Conservation (phyloP, 2,113 vertebrate species). For the Proteles cristata region DNA sequence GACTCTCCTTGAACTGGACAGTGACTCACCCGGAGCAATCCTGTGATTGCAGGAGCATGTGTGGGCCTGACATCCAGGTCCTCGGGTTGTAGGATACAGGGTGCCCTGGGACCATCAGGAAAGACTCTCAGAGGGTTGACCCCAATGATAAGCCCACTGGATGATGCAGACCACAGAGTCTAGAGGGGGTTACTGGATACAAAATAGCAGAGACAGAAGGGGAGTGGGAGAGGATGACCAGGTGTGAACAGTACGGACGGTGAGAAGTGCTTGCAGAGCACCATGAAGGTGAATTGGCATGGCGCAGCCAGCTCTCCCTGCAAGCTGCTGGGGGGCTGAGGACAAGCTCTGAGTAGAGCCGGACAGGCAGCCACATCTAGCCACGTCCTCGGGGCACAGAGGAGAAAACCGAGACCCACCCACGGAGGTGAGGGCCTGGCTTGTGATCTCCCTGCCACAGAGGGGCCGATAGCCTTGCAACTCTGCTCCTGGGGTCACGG, state of each 20-base stretch:
- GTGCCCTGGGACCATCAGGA: not conserved
- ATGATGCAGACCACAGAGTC: not conserved
- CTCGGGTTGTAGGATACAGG: not conserved
- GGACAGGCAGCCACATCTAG: accelerated
- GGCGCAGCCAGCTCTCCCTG: not conserved
- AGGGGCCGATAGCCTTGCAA: accelerated
- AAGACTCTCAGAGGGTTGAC: not conserved
- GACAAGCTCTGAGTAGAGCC: accelerated
- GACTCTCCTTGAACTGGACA: not conserved
- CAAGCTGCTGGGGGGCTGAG: not conserved
- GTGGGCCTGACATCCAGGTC: not conserved
- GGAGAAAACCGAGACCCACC: accelerated
- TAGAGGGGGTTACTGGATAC: not conserved
- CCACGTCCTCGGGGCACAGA: not conserved
- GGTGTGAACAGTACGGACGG: not conserved
- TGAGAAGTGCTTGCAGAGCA: not conserved
- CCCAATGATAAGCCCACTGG: not conserved
- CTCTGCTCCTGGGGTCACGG: not conserved
- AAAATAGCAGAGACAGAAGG: not conserved
- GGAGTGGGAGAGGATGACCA: not conserved
- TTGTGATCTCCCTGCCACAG: not conserved
- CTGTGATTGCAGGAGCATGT: not conserved
- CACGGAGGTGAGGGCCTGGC: not conserved
- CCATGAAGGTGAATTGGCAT: accelerated
- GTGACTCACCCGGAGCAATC: conserved; percentile 3